Percentiles rank a stretch among this genome's conserved stretches.
Conservation (phyloP, 1,140 invertebrate genomes). For the Theocolax elegans region DNA sequence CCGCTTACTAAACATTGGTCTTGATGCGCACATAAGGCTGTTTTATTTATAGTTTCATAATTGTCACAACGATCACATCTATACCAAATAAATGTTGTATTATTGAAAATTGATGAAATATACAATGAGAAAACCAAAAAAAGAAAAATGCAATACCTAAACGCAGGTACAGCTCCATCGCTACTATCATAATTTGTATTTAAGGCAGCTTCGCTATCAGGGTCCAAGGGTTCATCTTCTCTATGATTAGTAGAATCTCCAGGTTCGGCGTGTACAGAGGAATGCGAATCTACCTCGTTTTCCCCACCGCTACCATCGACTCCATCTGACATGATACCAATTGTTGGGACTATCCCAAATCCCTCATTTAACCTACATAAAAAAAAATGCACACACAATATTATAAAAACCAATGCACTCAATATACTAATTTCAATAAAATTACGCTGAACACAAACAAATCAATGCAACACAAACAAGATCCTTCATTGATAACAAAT, state of each 20-base stretch:
- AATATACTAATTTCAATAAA: too few species aligned
- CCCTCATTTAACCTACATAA: constrained; percentile 57
- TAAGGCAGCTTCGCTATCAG: constrained; percentile 66
- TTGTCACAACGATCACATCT: constrained; percentile 75
- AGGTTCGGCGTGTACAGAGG: constrained; percentile 59
- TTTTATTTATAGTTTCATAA: constrained; percentile 74
- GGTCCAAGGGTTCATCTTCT: constrained; percentile 62
- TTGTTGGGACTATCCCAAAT: constrained; percentile 54
- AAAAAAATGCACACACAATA: background rate
- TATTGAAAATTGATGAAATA: background rate
- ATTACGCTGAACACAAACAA: too few species aligned
- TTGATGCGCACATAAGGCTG: constrained; percentile 72
- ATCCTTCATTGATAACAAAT: too few species aligned
- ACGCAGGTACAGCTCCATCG: constrained; percentile 68
- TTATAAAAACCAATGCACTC: too few species aligned
- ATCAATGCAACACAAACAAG: too few species aligned
- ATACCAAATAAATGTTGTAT: background rate
- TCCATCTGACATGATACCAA: constrained; percentile 66
- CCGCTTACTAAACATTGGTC: constrained; percentile 69
- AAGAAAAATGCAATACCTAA: constrained; percentile 55
- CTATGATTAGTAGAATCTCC: constrained; percentile 61
- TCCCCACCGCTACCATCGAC: constrained; percentile 64
- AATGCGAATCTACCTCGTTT: constrained; percentile 68
- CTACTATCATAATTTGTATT: constrained; percentile 74
- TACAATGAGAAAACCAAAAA: too few species aligned